Percentiles rank a stretch among this genome's conserved stretches.
These are phyloP conservation scores for Tridacna crocea DNA, from an alignment of 2,888 invertebrate genomes.

Conservation along the genomic window DNA sequence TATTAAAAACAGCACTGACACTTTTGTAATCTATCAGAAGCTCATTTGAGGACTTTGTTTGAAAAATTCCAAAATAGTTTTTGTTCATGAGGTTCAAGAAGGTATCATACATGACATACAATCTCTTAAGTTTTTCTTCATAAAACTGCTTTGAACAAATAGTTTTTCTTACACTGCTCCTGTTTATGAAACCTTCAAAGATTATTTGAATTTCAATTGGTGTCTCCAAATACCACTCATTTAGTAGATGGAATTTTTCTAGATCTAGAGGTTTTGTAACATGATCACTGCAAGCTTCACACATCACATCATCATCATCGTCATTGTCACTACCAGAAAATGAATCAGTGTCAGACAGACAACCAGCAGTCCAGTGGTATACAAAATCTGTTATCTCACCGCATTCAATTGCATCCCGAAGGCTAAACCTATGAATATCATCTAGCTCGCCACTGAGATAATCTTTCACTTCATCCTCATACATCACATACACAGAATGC, in stretches of 20 bases:
- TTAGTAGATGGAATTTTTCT: conserved; percentile 11
- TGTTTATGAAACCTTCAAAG: conserved; percentile 35
- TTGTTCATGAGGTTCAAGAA: conserved; percentile 38
- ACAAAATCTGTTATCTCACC: too few species aligned
- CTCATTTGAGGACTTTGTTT: conserved; percentile 35
- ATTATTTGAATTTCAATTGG: conserved; percentile 36
- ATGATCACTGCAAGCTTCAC: too few species aligned
- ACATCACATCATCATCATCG: too few species aligned
- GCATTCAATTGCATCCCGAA: too few species aligned
- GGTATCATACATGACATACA: conserved; percentile 36
- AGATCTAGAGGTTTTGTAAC: conserved; percentile 18
- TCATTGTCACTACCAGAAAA: too few species aligned
- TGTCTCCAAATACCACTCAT: conserved; percentile 30
- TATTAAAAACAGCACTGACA: conserved; percentile 40
- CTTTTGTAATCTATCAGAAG: conserved; percentile 40
- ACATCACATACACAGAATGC: too few species aligned
- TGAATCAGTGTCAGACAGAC: too few species aligned
- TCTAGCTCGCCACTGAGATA: too few species aligned
- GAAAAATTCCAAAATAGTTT: conserved; percentile 43
- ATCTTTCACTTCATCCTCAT: too few species aligned
- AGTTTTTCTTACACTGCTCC: background rate
- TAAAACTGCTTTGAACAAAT: conserved; percentile 14
- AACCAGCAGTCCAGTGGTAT: too few species aligned
- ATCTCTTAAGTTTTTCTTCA: conserved; percentile 22
- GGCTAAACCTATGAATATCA: too few species aligned